Evolutionary conservation across 2,113 vertebrate species (phyloP).

Genomic region (Scopus umbretta): DNA sequence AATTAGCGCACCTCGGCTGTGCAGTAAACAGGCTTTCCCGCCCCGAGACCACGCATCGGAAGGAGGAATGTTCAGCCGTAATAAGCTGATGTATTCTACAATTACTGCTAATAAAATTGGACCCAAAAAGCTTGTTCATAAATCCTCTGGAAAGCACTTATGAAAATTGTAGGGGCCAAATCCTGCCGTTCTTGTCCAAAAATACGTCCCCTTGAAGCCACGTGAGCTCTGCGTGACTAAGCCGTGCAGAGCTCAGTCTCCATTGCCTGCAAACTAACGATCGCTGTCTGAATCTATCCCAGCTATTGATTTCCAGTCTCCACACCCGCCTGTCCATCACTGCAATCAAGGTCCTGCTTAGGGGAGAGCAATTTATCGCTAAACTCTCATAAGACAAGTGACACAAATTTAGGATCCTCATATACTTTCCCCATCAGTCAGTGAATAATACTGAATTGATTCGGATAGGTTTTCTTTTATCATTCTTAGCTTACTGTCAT

Average conservation of each 20-base stretch:
- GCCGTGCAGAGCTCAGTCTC: not conserved
- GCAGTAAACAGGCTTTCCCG: not conserved
- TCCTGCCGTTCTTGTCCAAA: not conserved
- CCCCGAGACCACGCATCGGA: not conserved
- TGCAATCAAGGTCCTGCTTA: not conserved
- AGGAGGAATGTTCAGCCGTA: not conserved
- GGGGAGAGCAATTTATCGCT: not conserved
- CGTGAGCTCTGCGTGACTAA: not conserved
- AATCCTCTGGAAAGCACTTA: not conserved
- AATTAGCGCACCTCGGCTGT: rapidly evolving
- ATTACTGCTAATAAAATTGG: not conserved
- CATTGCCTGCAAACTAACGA: not conserved
- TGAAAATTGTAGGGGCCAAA: not conserved
- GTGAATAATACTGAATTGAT: not conserved
- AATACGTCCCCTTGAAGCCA: not conserved
- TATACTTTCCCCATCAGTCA: not conserved
- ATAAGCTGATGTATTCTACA: not conserved
- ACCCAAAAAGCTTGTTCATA: not conserved
- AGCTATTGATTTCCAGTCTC: constrained; percentile 45
- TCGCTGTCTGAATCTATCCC: not conserved
- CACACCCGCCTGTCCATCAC: not conserved
- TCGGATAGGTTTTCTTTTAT: not conserved
- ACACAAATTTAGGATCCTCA: constrained; percentile 2
- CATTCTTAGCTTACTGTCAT: not conserved
- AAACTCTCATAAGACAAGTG: not conserved